These are phyloP conservation scores for Python bivittatus DNA, from an alignment of 2,113 vertebrate genomes.

Conservation along the genomic window DNA sequence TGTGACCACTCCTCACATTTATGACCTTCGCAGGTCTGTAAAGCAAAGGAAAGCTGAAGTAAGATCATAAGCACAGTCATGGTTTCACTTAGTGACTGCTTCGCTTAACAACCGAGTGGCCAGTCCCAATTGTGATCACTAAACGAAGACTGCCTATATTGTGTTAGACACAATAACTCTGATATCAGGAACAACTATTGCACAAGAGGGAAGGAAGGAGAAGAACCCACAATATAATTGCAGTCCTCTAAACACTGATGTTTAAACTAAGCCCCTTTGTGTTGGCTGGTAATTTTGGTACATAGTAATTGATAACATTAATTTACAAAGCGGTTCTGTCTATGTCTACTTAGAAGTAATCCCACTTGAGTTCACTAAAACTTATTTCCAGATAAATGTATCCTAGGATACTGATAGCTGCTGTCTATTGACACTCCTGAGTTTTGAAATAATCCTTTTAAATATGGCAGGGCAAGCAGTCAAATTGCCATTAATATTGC, in stretches of 20 bases:
- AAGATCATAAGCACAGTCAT: neutral
- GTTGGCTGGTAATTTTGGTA: neutral
- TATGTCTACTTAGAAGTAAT: neutral
- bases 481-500: neutral
- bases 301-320: neutral
- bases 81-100: neutral
- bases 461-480: conserved; percentile 7
- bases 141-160: neutral
- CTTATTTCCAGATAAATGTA: neutral
- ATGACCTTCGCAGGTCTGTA: neutral
- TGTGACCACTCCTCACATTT: neutral
- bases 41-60: neutral
- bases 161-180: neutral
- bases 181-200: neutral
- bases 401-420: neutral
- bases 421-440: neutral
- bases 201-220: neutral
- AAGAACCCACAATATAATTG: neutral
- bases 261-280: neutral
- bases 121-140: neutral
- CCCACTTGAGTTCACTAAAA: neutral
- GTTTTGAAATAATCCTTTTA: conserved; percentile 31
- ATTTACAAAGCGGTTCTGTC: neutral
- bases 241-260: neutral
- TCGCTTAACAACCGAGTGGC: neutral